Conservation (phyloP, 1,140 invertebrate genomes). For the Sinella curviseta region DNA sequence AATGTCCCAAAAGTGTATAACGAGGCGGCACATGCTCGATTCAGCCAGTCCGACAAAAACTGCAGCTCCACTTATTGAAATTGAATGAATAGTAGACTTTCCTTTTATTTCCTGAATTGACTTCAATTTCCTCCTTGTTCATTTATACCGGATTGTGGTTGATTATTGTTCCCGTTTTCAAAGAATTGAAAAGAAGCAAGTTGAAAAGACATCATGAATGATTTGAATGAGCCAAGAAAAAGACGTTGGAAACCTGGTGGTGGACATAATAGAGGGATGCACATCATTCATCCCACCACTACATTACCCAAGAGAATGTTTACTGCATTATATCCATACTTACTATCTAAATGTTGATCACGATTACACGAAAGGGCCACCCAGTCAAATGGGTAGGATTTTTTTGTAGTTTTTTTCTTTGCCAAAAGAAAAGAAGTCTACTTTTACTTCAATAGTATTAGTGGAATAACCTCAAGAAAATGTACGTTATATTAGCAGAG, state of each 20-base stretch:
- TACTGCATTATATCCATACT: too few relatives aligned
- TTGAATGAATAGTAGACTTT: not conserved
- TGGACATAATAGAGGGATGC: slow-evolving; percentile 2
- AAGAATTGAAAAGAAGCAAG: not conserved
- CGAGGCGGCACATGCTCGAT: too few relatives aligned
- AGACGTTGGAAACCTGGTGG: not conserved
- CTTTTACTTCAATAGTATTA: not conserved
- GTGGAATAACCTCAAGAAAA: not conserved
- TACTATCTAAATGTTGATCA: slow-evolving; percentile 6
- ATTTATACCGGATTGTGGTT: not conserved
- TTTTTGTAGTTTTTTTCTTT: not conserved
- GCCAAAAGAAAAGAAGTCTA: not conserved
- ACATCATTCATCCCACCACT: not conserved
- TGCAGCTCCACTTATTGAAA: too few relatives aligned
- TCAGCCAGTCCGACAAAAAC: too few relatives aligned
- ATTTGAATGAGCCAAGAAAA: not conserved
- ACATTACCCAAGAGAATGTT: not conserved
- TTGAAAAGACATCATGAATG: not conserved
- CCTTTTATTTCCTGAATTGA: slow-evolving; percentile 1
- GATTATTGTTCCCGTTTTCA: not conserved
- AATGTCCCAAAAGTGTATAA: too few relatives aligned
- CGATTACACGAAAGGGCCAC: not conserved
- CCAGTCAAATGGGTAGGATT: slow-evolving; percentile 15
- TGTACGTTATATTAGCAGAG: not conserved
- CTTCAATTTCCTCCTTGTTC: not conserved